phyloP scores from a whole-genome alignment of 2,888 invertebrate species.

The Campopleginae sp. region DNA sequence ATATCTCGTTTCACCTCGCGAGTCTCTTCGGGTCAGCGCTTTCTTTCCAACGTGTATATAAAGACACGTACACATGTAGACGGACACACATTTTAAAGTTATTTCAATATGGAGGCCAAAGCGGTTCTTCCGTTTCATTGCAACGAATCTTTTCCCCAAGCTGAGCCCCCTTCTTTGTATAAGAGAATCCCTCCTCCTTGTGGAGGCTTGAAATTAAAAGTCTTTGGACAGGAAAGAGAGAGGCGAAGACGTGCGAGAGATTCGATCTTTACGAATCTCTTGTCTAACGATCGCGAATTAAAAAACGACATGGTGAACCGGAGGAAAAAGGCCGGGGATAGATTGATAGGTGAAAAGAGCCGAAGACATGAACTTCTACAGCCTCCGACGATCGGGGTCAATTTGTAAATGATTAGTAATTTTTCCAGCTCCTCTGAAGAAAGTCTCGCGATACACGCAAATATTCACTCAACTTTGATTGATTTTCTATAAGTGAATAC shows the following conservation, averaged over 20 bases:
- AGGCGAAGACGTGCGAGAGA: slow-evolving; percentile 23
- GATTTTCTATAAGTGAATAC: slow-evolving; percentile 35
- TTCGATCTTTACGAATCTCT: slow-evolving; percentile 27
- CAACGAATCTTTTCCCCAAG: slow-evolving; percentile 54
- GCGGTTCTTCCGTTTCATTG: slow-evolving; percentile 59
- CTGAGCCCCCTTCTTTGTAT: slow-evolving; percentile 17
- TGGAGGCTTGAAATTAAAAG: slow-evolving; percentile 32
- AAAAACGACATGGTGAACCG: background rate
- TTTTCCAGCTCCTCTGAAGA: slow-evolving; percentile 30
- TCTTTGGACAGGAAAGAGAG: slow-evolving; percentile 31
- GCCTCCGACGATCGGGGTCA: slow-evolving; percentile 55
- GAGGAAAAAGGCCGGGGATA: background rate
- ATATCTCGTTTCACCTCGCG: slow-evolving; percentile 65
- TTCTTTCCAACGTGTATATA: slow-evolving; percentile 62
- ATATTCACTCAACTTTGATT: slow-evolving; percentile 34
- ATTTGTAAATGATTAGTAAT: slow-evolving; percentile 60
- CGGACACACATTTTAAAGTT: background rate
- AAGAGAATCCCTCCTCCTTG: slow-evolving; percentile 19
- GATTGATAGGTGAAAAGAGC: slow-evolving; percentile 60
- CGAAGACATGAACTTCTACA: slow-evolving; percentile 27
- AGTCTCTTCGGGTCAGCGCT: slow-evolving; percentile 67
- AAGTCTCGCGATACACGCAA: slow-evolving; percentile 23
- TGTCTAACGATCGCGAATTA: slow-evolving; percentile 37
- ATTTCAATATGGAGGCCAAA: slow-evolving; percentile 53
- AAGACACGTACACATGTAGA: slow-evolving; percentile 24